A percentile compares a stretch with the other conserved stretches of the same genome.
Conservation (phyloP, 2,888 invertebrate genomes). For the Desoria tigrina region DNA sequence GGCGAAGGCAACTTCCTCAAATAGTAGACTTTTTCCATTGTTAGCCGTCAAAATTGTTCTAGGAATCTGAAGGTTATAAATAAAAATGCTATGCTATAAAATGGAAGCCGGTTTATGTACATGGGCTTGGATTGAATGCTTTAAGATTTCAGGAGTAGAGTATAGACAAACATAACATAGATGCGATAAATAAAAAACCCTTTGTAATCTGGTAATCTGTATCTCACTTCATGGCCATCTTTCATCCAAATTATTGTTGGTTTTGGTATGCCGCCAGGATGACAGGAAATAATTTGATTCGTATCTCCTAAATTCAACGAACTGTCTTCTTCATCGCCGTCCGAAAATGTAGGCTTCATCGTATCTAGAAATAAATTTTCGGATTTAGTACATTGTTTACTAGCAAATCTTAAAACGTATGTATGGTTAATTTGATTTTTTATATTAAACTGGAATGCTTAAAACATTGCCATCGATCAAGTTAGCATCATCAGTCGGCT, state of each 20-base stretch:
- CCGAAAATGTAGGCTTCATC: background rate
- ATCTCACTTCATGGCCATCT: background rate
- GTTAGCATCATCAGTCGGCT: too few relatives aligned
- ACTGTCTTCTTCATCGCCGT: background rate
- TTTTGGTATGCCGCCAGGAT: background rate
- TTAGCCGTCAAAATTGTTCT: slow-evolving; percentile 9
- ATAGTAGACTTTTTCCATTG: slow-evolving; percentile 8
- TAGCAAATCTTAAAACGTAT: too few relatives aligned
- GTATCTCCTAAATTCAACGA: background rate
- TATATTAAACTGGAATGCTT: too few relatives aligned
- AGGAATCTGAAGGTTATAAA: background rate
- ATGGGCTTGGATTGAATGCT: too few relatives aligned
- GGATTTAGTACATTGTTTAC: too few relatives aligned
- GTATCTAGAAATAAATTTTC: too few relatives aligned
- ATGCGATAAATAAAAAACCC: too few relatives aligned
- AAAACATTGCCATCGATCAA: too few relatives aligned
- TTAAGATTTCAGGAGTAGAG: too few relatives aligned
- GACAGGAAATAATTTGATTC: background rate
- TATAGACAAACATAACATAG: too few relatives aligned
- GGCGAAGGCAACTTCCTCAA: slow-evolving; percentile 11
- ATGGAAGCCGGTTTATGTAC: background rate
- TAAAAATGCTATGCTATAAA: background rate
- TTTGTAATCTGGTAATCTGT: too few relatives aligned
- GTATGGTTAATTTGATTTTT: too few relatives aligned
- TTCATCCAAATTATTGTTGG: slow-evolving; percentile 1